phyloP scores from a whole-genome alignment of 2,113 vertebrate species.

The Perca flavescens region DNA sequence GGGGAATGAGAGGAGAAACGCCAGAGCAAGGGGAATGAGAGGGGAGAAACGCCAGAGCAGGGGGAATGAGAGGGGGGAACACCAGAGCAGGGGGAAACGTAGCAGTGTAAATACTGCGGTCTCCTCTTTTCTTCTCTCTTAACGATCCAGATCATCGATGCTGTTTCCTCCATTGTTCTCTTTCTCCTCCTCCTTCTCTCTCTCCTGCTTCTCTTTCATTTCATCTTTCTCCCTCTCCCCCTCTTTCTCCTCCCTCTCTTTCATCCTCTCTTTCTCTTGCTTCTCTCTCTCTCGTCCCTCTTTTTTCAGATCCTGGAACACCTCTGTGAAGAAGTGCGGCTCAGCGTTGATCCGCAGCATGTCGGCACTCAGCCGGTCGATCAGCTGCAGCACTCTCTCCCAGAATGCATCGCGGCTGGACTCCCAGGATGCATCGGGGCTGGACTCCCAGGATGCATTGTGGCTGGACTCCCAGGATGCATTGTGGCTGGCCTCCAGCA shows the following conservation, averaged over 20 bases:
- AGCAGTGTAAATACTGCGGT: background rate
- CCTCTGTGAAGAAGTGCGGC: slow-evolving; percentile 94
- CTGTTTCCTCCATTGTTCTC: slow-evolving; percentile 80
- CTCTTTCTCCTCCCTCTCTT: slow-evolving; percentile 75
- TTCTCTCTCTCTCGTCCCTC: slow-evolving; percentile 84
- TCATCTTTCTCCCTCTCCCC: slow-evolving; percentile 44
- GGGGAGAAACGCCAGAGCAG: no score
- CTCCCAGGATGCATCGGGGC: slow-evolving; percentile 87
- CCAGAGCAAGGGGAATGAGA: no score
- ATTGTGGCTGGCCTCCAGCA: slow-evolving; percentile 93
- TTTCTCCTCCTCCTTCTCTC: slow-evolving; percentile 15
- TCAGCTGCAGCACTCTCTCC: slow-evolving; percentile 92
- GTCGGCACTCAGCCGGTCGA: slow-evolving; percentile 90
- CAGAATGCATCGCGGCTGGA: slow-evolving; percentile 81
- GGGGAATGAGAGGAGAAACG: no score
- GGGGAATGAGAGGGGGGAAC: no score
- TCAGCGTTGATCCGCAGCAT: slow-evolving; percentile 94
- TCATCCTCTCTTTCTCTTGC: background rate
- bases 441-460: no score
- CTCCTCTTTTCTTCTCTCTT: slow-evolving; percentile 48
- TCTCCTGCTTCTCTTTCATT: slow-evolving; percentile 81
- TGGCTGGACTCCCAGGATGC: slow-evolving; percentile 40
- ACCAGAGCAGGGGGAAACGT: no score
- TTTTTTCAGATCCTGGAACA: slow-evolving; percentile 95
- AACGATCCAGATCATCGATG: slow-evolving; percentile 91